Evolutionary conservation across 2,888 invertebrate species (phyloP).

Genomic region (Xylophagus ater): DNA sequence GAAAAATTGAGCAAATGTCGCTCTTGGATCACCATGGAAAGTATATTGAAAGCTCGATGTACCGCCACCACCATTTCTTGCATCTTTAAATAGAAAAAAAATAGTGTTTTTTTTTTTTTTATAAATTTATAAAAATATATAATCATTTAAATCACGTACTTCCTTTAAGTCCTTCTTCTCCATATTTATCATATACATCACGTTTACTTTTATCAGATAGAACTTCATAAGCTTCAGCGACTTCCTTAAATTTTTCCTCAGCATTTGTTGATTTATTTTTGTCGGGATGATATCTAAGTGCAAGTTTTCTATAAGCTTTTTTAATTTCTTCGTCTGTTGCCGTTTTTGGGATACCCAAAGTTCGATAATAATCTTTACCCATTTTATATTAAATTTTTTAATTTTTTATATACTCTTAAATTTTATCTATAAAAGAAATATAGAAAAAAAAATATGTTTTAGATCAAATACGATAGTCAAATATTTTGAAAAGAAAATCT

Average conservation of each 20-base stretch:
- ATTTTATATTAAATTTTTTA: slow-evolving; percentile 41
- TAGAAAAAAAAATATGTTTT: too few species aligned
- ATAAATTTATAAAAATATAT: neutral
- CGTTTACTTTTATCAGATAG: slow-evolving; percentile 92
- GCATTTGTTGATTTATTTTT: slow-evolving; percentile 94
- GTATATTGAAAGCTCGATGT: slow-evolving; percentile 66
- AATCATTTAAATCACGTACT: slow-evolving; percentile 33
- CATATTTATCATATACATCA: slow-evolving; percentile 86
- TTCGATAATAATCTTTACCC: slow-evolving; percentile 98
- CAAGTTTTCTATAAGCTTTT: slow-evolving; percentile 92
- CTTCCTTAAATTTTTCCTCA: slow-evolving; percentile 91
- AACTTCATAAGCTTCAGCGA: slow-evolving; percentile 97
- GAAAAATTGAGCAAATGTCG: slow-evolving; percentile 97
- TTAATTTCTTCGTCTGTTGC: slow-evolving; percentile 95
- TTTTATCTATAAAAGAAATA: too few species aligned
- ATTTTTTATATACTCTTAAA: neutral
- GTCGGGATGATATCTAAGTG: slow-evolving; percentile 96
- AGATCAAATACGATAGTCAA: too few species aligned
- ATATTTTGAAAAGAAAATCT: too few species aligned
- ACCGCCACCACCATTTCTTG: slow-evolving; percentile 48
- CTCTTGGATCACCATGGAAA: slow-evolving; percentile 91
- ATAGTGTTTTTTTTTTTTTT: neutral
- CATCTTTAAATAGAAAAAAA: slow-evolving; percentile 38
- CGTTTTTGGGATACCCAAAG: slow-evolving; percentile 72
- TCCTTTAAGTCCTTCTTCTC: slow-evolving; percentile 87